Conservation (phyloP, 1,140 invertebrate genomes). For the Melipona quadrifasciata region DNA sequence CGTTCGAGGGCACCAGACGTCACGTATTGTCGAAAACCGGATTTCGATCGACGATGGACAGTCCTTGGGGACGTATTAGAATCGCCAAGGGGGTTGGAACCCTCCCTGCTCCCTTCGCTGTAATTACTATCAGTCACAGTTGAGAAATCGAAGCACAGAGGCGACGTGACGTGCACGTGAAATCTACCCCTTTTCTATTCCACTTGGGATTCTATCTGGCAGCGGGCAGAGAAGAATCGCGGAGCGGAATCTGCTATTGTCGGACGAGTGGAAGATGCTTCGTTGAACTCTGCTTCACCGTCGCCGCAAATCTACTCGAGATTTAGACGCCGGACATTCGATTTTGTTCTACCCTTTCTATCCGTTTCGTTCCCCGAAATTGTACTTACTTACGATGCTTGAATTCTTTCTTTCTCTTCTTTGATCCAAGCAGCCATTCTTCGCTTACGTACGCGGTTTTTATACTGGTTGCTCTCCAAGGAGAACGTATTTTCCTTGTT, state of each 20-base stretch:
- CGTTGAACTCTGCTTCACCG: neutral
- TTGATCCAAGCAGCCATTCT: neutral
- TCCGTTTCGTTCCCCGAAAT: neutral
- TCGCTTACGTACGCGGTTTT: neutral
- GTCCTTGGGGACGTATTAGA: conserved; percentile 58
- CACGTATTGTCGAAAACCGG: conserved; percentile 68
- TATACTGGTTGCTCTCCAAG: neutral
- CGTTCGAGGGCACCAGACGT: conserved; percentile 9
- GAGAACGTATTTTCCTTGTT: neutral
- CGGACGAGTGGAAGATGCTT: neutral
- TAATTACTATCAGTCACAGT: conserved; percentile 30
- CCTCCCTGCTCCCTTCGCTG: neutral
- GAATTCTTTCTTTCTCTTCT: neutral
- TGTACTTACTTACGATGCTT: neutral
- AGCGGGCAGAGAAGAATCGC: neutral
- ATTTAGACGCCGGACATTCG: neutral
- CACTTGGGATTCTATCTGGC: neutral
- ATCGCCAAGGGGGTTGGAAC: conserved; percentile 29
- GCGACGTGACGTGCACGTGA: neutral
- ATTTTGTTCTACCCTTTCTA: neutral
- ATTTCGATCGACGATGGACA: conserved; percentile 56
- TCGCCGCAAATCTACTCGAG: neutral
- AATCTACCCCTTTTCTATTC: neutral
- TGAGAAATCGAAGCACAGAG: conserved; percentile 1
- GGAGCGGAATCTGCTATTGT: neutral